Conservation (phyloP, 2,797 vertebrate species). For the Bothrops alternatus region DNA sequence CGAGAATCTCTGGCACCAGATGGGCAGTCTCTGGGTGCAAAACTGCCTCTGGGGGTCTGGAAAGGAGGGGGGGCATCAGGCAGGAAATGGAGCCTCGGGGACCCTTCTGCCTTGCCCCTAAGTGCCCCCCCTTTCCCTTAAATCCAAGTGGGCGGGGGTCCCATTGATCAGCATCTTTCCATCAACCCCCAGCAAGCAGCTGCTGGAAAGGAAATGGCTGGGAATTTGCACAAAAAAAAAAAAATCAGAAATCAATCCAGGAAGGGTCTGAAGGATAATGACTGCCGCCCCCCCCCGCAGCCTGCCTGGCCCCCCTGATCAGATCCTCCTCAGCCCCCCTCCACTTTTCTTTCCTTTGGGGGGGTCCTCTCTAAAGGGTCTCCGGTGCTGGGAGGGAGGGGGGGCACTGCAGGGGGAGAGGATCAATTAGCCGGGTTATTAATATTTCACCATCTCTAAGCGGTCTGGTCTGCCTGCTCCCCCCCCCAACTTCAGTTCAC, state of each 20-base stretch:
- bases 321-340: background rate
- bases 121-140: background rate
- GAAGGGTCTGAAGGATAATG: constrained; percentile 46
- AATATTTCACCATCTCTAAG: constrained; percentile 52
- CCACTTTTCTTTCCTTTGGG: background rate
- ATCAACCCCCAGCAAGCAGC: constrained; percentile 50
- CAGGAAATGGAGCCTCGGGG: background rate
- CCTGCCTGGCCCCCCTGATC: background rate
- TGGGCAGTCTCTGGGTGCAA: background rate
- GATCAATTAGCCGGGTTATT: constrained; percentile 54
- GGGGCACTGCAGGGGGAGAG: background rate
- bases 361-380: constrained; percentile 28
- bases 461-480: constrained; percentile 21
- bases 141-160: constrained; percentile 61
- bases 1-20: background rate
- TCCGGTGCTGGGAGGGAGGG: background rate
- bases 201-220: constrained; percentile 80
- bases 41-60: background rate
- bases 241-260: constrained; percentile 77
- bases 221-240: constrained; percentile 36
- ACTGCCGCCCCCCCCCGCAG: background rate
- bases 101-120: background rate
- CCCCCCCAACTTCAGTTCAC: background rate
- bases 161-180: constrained; percentile 74
- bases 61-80: background rate